phyloP scores from a whole-genome alignment of 2,888 invertebrate species.

The Lissocephala sabroskyi region DNA sequence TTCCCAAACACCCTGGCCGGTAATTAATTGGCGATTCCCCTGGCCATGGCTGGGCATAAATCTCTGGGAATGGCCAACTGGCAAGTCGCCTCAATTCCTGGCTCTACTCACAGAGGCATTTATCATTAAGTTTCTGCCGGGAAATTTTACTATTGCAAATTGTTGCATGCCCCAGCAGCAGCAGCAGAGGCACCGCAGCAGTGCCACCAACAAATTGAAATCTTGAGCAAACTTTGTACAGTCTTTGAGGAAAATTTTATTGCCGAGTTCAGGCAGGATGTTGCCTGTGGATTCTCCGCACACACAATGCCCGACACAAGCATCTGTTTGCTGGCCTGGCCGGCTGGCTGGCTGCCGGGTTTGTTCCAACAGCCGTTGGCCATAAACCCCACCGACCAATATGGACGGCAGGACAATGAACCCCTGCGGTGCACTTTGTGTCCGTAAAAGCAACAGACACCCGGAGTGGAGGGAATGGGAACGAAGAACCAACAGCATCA shows the following conservation, averaged over 20 bases:
- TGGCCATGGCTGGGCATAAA: slow-evolving; percentile 31
- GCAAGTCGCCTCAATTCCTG: slow-evolving; percentile 9
- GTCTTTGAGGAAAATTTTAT: slow-evolving; percentile 55
- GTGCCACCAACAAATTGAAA: slow-evolving; percentile 51
- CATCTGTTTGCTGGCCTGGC: slow-evolving; percentile 21
- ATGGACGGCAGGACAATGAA: slow-evolving; percentile 65
- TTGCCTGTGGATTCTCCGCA: not conserved
- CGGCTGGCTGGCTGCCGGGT: slow-evolving; percentile 17
- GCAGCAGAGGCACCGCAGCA: slow-evolving; percentile 6
- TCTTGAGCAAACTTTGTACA: slow-evolving; percentile 57
- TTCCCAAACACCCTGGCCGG: not conserved
- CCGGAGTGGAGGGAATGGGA: slow-evolving; percentile 18
- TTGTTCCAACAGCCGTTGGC: slow-evolving; percentile 38
- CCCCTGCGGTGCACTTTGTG: slow-evolving; percentile 59
- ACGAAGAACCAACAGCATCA: too few relatives aligned
- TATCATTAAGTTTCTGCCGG: slow-evolving; percentile 43
- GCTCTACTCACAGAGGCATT: slow-evolving; percentile 42
- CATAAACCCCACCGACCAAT: slow-evolving; percentile 62
- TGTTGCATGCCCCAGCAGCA: slow-evolving; percentile 37
- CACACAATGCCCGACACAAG: not conserved
- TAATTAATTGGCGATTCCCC: slow-evolving; percentile 34
- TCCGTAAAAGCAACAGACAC: slow-evolving; percentile 38
- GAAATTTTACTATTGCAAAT: slow-evolving; percentile 46
- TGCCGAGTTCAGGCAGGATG: slow-evolving; percentile 22
- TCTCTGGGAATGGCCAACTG: slow-evolving; percentile 26